phyloP scores from a whole-genome alignment of 2,888 invertebrate species.

The Fabriciana adippe region DNA sequence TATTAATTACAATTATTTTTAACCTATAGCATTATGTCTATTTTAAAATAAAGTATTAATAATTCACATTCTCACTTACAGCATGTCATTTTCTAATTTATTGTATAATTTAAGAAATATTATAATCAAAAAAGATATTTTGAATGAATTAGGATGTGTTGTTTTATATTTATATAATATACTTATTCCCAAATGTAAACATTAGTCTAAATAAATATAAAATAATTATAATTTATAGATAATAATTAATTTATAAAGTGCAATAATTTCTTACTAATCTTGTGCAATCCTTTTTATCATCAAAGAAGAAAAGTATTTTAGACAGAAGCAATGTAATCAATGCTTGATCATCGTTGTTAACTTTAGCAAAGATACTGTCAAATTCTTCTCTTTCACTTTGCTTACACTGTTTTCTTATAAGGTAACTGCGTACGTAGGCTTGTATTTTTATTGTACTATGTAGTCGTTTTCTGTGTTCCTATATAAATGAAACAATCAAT shows the following conservation, averaged over 20 bases:
- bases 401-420: slow-evolving; percentile 86
- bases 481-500: slow-evolving; percentile 44
- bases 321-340: slow-evolving; percentile 82
- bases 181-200: too few relatives aligned
- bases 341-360: slow-evolving; percentile 70
- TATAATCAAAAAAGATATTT: too few relatives aligned
- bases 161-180: too few relatives aligned
- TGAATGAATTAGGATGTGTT: too few relatives aligned
- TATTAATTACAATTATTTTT: background rate
- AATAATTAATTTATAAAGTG: slow-evolving; percentile 1
- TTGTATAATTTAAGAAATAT: too few relatives aligned
- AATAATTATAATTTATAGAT: background rate
- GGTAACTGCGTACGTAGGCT: slow-evolving; percentile 89
- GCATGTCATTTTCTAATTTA: too few relatives aligned
- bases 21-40: background rate
- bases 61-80: too few relatives aligned
- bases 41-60: too few relatives aligned
- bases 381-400: slow-evolving; percentile 86
- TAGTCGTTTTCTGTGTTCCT: slow-evolving; percentile 87
- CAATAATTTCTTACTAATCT: slow-evolving; percentile 68
- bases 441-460: slow-evolving; percentile 92
- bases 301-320: slow-evolving; percentile 90
- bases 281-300: slow-evolving; percentile 82
- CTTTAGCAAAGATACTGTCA: slow-evolving; percentile 82
- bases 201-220: background rate